These are phyloP conservation scores for Virgularia gustaviana DNA, from an alignment of 92 coral and sea anemone species.

Conservation along the genomic window DNA sequence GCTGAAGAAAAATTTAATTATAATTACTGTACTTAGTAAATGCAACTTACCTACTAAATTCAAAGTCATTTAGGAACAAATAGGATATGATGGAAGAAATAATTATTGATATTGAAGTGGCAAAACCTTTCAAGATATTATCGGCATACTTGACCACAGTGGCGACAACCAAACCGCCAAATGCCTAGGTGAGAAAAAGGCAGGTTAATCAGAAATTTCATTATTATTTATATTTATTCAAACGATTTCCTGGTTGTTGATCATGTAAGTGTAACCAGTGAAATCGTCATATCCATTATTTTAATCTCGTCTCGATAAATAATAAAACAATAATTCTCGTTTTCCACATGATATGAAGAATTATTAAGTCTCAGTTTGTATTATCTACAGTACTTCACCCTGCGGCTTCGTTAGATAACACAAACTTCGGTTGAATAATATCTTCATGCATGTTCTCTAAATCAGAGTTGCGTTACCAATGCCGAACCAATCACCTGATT, in stretches of 20 bases:
- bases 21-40: not conserved
- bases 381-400: too few species aligned
- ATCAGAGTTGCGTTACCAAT: too few species aligned
- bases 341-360: too few species aligned
- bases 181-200: constrained; percentile 61
- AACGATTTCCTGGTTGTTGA: not conserved
- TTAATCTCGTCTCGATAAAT: too few species aligned
- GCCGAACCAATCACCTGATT: too few species aligned
- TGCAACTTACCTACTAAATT: constrained; percentile 64
- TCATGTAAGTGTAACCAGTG: not conserved
- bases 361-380: too few species aligned
- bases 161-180: constrained; percentile 94
- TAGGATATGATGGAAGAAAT: constrained; percentile 81
- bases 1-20: not conserved
- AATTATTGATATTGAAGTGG: constrained; percentile 90
- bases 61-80: constrained; percentile 78
- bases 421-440: too few species aligned
- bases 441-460: too few species aligned
- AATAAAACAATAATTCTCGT: too few species aligned
- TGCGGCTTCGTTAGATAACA: too few species aligned
- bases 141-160: constrained; percentile 99
- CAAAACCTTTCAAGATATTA: constrained; percentile 94
- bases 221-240: not conserved
- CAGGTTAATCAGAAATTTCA: not conserved
- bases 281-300: not conserved